Evolutionary conservation across 2,888 invertebrate genomes (phyloP).

Genomic region (Periphyllus acericola): DNA sequence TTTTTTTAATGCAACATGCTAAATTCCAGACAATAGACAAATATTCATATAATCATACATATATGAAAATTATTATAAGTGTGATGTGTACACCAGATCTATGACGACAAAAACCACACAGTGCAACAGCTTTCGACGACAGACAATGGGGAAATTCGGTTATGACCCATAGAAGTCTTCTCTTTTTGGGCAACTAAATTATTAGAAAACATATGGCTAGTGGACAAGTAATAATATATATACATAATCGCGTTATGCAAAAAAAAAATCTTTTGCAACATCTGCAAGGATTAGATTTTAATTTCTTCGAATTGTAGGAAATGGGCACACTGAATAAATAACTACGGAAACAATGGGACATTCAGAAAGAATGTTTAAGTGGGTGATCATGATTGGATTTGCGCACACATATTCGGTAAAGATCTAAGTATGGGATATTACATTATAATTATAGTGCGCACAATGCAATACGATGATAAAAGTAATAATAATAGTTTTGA

Average conservation of each 20-base stretch:
- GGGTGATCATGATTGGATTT: not conserved
- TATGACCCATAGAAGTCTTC: not conserved
- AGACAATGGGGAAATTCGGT: not conserved
- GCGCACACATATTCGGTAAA: not conserved
- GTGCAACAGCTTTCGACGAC: too few relatives aligned
- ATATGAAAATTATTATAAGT: not conserved
- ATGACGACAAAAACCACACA: not conserved
- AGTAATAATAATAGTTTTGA: not conserved
- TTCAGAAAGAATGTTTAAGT: not conserved
- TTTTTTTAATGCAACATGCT: not conserved
- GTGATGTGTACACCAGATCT: not conserved
- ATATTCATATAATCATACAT: too few relatives aligned
- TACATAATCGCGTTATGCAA: not conserved
- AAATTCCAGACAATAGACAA: not conserved
- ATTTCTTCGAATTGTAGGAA: not conserved
- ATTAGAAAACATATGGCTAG: not conserved
- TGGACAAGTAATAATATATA: too few relatives aligned
- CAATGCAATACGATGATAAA: not conserved
- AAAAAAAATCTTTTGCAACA: not conserved
- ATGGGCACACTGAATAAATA: not conserved
- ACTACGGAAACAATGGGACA: not conserved
- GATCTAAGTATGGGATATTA: not conserved
- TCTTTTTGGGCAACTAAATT: not conserved
- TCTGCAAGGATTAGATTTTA: not conserved
- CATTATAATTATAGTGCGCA: not conserved